These are phyloP conservation scores for Orthosia incerta DNA, from an alignment of 2,888 invertebrate genomes.

Conservation along the genomic window DNA sequence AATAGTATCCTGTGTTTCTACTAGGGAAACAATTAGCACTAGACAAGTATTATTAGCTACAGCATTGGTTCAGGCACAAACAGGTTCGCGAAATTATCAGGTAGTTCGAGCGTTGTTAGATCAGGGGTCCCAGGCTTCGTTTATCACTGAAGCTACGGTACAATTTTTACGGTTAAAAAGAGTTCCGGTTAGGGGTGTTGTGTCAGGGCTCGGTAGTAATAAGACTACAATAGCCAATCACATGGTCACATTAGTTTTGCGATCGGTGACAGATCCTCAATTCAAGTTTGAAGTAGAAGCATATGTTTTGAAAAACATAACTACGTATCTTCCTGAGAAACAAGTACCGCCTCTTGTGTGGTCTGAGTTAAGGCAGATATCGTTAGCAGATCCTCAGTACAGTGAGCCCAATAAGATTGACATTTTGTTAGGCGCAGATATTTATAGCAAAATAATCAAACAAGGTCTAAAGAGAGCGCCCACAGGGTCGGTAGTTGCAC, in stretches of 20 bases:
- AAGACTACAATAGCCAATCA: conserved; percentile 8
- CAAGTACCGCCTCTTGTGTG: conserved; percentile 3
- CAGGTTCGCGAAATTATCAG: neutral
- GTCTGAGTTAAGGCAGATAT: conserved; percentile 1
- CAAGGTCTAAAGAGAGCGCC: neutral
- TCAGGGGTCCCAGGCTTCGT: conserved; percentile 9
- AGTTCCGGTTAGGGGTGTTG: conserved; percentile 7
- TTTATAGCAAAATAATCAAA: conserved; percentile 1
- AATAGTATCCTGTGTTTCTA: conserved; percentile 8
- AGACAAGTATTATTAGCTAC: conserved; percentile 5
- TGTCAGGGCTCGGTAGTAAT: conserved; percentile 7
- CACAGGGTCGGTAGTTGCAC: conserved; percentile 3
- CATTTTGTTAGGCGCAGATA: conserved; percentile 4
- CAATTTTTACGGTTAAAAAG: conserved; percentile 13
- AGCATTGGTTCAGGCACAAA: conserved; percentile 8
- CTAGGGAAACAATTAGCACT: neutral
- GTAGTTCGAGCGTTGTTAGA: conserved; percentile 8
- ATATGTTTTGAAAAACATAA: conserved; percentile 1
- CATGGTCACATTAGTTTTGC: conserved; percentile 4
- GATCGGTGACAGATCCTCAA: conserved; percentile 7
- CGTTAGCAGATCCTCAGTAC: conserved; percentile 7
- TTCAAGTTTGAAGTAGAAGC: neutral
- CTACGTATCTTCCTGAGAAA: conserved; percentile 4
- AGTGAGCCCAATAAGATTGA: conserved; percentile 1
- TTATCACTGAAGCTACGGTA: conserved; percentile 10